phyloP scores from a whole-genome alignment of 1,140 invertebrate species.

The Drosophila nebulosa region DNA sequence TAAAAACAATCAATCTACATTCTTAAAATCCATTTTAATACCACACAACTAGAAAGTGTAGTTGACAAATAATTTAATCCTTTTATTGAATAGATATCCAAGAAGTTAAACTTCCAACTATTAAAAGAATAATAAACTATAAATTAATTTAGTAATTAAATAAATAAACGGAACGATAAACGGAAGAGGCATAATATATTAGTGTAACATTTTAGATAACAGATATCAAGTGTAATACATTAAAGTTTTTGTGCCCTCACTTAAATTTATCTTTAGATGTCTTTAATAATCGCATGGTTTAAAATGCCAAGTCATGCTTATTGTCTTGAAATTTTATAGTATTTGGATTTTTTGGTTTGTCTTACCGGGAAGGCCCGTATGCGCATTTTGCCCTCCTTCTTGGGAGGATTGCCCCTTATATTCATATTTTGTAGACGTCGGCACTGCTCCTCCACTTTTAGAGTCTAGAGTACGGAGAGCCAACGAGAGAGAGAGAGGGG shows the following conservation, averaged over 20 bases:
- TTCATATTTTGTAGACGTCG: constrained; percentile 73
- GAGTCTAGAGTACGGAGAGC: constrained; percentile 39
- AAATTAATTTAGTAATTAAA: too few relatives aligned
- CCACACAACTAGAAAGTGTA: too few relatives aligned
- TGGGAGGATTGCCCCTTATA: constrained; percentile 82
- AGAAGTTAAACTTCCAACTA: too few relatives aligned
- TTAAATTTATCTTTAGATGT: not conserved
- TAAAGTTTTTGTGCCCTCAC: not conserved
- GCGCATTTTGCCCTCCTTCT: constrained; percentile 97
- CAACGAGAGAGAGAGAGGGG: constrained; percentile 14
- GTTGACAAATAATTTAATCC: too few relatives aligned
- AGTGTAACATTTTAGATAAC: too few relatives aligned
- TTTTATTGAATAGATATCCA: too few relatives aligned
- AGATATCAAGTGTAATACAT: not conserved
- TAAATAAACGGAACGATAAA: too few relatives aligned
- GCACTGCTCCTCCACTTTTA: constrained; percentile 75
- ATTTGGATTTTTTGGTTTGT: constrained; percentile 26
- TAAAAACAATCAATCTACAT: too few relatives aligned
- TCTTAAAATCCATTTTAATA: too few relatives aligned
- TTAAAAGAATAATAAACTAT: too few relatives aligned
- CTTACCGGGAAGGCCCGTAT: constrained; percentile 98
- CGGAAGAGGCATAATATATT: too few relatives aligned
- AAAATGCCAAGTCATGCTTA: constrained; percentile 38
- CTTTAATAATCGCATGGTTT: constrained; percentile 5
- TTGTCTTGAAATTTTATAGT: not conserved